These are phyloP conservation scores for Phoeniculus purpureus DNA, from an alignment of 2,797 vertebrate genomes.

Conservation along the genomic window DNA sequence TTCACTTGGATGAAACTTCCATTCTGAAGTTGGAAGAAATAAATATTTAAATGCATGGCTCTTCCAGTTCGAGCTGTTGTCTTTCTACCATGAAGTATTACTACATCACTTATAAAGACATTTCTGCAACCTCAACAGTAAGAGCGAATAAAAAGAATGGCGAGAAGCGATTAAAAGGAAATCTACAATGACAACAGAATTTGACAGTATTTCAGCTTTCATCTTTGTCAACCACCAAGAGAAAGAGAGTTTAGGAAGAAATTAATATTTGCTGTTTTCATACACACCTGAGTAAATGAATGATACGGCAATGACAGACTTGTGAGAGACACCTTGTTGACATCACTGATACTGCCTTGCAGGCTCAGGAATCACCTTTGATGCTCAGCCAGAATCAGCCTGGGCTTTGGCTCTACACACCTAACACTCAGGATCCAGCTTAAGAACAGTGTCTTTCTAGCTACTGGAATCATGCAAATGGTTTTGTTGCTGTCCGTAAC, in stretches of 20 bases:
- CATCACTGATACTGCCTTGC: background rate
- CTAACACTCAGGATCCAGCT: background rate
- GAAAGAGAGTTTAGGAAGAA: conserved; percentile 53
- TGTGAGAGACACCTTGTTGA: conserved; percentile 47
- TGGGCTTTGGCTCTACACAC: conserved; percentile 10
- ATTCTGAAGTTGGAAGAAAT: conserved; percentile 32
- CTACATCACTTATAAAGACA: conserved; percentile 35
- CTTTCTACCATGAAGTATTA: conserved; percentile 37
- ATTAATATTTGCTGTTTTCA: conserved; percentile 48
- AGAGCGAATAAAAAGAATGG: conserved; percentile 61
- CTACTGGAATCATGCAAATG: background rate
- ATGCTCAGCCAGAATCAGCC: conserved; percentile 37
- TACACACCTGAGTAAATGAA: conserved; percentile 48
- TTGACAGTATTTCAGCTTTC: conserved; percentile 47
- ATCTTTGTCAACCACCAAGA: conserved; percentile 39
- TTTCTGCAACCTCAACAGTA: conserved; percentile 19
- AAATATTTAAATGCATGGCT: background rate
- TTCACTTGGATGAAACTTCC: conserved; percentile 8
- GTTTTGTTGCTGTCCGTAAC: background rate
- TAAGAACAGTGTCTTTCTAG: background rate
- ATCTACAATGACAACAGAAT: conserved; percentile 50
- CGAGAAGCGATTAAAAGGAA: conserved; percentile 51
- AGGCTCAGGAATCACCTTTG: conserved; percentile 39
- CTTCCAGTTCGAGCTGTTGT: conserved; percentile 2
- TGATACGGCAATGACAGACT: background rate